phyloP scores from a whole-genome alignment of 2,113 vertebrate species.

The Podarcis cretensis region DNA sequence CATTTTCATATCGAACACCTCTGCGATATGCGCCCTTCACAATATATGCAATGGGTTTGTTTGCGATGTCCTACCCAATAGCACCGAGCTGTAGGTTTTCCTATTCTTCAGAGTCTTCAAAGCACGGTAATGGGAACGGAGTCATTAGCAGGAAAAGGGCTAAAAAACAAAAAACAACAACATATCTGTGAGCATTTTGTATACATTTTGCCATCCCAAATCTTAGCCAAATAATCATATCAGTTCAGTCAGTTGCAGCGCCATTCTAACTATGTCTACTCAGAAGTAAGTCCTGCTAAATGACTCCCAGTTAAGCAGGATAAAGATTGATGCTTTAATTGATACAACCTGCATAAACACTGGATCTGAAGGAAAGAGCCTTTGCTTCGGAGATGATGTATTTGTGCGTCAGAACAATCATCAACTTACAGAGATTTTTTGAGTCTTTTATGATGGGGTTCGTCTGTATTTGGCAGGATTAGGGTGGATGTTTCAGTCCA shows the following conservation, averaged over 20 bases:
- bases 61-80: constrained; percentile 66
- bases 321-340: no score
- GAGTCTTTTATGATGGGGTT: not conserved
- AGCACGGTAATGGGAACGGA: constrained; percentile 67
- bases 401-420: not conserved
- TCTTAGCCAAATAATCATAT: not conserved
- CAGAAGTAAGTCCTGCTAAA: no score
- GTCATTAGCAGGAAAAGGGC: constrained; percentile 69
- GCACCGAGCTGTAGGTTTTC: constrained; percentile 56
- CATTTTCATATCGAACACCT: constrained; percentile 31
- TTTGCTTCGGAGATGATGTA: not conserved
- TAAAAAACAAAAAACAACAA: constrained; percentile 64
- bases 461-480: not conserved
- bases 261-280: no score
- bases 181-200: constrained; percentile 17
- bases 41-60: constrained; percentile 11
- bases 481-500: not conserved
- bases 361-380: not conserved
- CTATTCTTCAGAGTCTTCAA: constrained; percentile 67
- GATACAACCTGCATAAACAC: not conserved
- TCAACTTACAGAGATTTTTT: not conserved
- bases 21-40: constrained; percentile 14
- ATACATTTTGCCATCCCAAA: not conserved
- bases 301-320: no score
- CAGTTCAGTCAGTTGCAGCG: not conserved